Base-by-base conservation (phyloP, 2,888 invertebrate genomes). In the Clitarchus hookeri region DNA sequence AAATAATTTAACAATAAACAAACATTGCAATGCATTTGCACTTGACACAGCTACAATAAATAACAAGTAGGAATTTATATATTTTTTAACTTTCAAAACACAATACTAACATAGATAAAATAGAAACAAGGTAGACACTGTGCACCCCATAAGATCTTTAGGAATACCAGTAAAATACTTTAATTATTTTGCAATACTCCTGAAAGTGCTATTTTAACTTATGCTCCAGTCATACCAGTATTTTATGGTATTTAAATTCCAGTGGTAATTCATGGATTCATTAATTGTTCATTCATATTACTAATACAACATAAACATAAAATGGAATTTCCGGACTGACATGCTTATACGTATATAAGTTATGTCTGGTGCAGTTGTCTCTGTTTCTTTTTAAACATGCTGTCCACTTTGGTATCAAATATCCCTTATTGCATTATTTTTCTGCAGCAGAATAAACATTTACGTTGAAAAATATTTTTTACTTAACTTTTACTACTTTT, bases 101-200 rank as follows among this genome's bases (percentile, higher is more conserved):
- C 16, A 65, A 65, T n/a, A 16, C 19, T 16, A 65, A 65, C n/a
- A 23, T 19, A 65, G 23, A 65, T 6, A 65, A 16, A 65, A 8
- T 6, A 65, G n/a, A 65, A 65, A 65, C 48, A 48, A 48, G 16
- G 0, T 2, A 16, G 11, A 13, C 16, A 23, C 65, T 6, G 65
- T 65, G 6, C 65, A n/a, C 16, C 65, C 65, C 65, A 65, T 65
- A 65, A 65, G 19, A 65, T 23, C 65, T 65, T 65, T 65, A 65
- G 65, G 65, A 65, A 65, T n/a, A 65, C 65, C n/a, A 65, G 65
- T 65, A 65, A 65, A 65, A 65, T 65, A 65, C 65, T 9, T n/a
- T 65, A 19, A 1, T 53, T 12, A 65, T 65, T 65, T 65, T n/a
- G 48, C 6, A 11, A n/a, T 1, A 65, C n/a, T 16, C 53, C 8